Conservation (phyloP, 2,113 vertebrate species). For the Redunca redunca region DNA sequence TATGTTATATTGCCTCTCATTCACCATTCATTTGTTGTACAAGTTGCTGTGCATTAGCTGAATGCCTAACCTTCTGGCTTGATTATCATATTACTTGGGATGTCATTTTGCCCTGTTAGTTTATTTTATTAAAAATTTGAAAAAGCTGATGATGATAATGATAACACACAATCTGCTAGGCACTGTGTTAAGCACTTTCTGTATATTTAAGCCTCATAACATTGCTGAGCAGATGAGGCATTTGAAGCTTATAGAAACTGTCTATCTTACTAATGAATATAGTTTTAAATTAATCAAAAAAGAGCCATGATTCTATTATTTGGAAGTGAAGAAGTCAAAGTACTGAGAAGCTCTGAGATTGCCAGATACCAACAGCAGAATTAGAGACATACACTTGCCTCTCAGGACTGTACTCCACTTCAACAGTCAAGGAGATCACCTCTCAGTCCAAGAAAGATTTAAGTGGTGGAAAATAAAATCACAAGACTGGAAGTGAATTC, state of each 20-base stretch:
- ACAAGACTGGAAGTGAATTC: neutral
- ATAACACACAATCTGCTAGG: neutral
- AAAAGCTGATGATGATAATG: neutral
- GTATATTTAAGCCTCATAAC: neutral
- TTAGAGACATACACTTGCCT: neutral
- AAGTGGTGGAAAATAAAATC: neutral
- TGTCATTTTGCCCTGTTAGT: neutral
- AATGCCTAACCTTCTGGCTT: neutral
- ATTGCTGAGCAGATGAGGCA: neutral
- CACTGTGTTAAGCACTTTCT: neutral
- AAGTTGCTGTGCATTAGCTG: neutral
- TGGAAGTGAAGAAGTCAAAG: neutral
- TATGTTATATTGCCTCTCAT: neutral
- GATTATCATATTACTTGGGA: neutral
- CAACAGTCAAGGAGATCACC: neutral
- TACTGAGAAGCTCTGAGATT: neutral
- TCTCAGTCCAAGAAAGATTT: neutral
- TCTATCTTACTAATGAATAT: neutral
- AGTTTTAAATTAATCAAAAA: neutral
- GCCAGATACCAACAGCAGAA: neutral
- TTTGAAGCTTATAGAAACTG: neutral
- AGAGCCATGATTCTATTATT: neutral
- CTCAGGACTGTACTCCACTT: neutral
- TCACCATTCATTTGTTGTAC: neutral
- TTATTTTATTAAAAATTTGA: conserved; percentile 12